Evolutionary conservation across 1,140 invertebrate species (phyloP).

Genomic region (Euwallacea fornicatus): DNA sequence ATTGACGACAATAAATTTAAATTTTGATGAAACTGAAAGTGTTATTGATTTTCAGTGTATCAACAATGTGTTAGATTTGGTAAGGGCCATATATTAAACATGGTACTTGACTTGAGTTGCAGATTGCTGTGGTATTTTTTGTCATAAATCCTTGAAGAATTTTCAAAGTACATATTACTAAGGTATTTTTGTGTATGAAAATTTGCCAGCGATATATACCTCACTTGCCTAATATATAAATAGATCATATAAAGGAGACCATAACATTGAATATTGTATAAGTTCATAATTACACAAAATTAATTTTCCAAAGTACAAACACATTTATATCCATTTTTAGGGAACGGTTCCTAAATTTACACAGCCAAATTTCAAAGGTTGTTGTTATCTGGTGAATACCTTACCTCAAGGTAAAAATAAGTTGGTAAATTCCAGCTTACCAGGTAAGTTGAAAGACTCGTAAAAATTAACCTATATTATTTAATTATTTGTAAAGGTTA

Average conservation of each 20-base stretch:
- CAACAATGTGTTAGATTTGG: not conserved
- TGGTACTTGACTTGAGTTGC: too few species aligned
- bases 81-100: not conserved
- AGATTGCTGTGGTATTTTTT: too few species aligned
- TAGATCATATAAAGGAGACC: too few species aligned
- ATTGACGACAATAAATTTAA: constrained; percentile 33
- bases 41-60: constrained; percentile 40
- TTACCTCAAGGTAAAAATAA: not conserved
- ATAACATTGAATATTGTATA: too few species aligned
- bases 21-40: constrained; percentile 38
- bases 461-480: constrained; percentile 2
- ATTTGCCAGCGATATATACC: too few species aligned
- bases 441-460: not conserved
- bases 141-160: not conserved
- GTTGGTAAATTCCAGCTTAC: not conserved
- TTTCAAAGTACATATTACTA: too few species aligned
- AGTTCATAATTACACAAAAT: too few species aligned
- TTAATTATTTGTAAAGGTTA: too few species aligned
- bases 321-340: not conserved
- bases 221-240: too few species aligned
- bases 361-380: not conserved
- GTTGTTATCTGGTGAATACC: not conserved
- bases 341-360: not conserved
- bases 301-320: not conserved
- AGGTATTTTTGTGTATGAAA: too few species aligned